Conservation (phyloP, 2,113 vertebrate species). For the Nicator chloris region DNA sequence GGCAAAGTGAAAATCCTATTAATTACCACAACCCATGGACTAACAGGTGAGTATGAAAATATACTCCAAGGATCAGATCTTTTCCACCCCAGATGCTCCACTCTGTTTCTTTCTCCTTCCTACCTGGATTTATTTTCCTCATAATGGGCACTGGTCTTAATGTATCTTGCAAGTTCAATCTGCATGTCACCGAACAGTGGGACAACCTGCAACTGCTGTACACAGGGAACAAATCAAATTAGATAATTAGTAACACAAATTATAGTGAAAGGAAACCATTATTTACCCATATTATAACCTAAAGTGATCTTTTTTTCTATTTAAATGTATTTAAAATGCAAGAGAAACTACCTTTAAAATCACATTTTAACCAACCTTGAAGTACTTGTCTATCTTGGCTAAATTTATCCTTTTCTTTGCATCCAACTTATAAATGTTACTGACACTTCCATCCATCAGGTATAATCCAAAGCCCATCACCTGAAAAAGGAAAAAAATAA, state of each 20-base stretch:
- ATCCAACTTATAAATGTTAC: conserved; percentile 97
- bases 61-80: not conserved
- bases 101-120: not conserved
- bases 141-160: conserved; percentile 98
- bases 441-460: conserved; percentile 93
- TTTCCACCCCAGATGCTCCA: not conserved
- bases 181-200: conserved; percentile 99
- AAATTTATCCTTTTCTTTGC: conserved; percentile 98
- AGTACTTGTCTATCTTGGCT: conserved; percentile 96
- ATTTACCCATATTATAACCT: not conserved
- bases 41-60: not conserved
- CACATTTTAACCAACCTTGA: conserved; percentile 82
- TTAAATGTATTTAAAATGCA: not conserved
- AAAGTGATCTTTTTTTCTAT: not conserved
- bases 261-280: not conserved
- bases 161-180: conserved; percentile 95
- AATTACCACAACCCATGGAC: not conserved
- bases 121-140: conserved; percentile 98
- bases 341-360: not conserved
- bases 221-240: not conserved
- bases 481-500: conserved; percentile 63
- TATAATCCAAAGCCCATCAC: conserved; percentile 99
- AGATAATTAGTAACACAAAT: not conserved
- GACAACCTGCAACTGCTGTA: conserved; percentile 95
- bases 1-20: not conserved